Percentiles rank a stretch among this genome's conserved stretches.
Evolutionary conservation across 2,113 vertebrate genomes (phyloP).

Genomic region (Riparia riparia): DNA sequence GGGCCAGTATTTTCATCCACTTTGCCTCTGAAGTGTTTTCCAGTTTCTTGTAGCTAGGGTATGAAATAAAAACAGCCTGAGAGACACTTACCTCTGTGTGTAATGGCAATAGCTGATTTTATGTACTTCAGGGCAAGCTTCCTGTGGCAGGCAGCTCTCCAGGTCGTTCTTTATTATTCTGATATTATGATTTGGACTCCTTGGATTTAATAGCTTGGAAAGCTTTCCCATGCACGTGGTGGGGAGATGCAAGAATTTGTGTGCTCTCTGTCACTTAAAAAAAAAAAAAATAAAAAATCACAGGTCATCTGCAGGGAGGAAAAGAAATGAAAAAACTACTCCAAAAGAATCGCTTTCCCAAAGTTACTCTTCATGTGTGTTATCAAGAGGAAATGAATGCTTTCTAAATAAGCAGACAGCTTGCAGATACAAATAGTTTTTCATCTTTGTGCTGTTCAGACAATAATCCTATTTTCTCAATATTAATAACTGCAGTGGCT

Average conservation of each 20-base stretch:
- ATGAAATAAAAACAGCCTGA: slow-evolving; percentile 43
- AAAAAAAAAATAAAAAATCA: neutral
- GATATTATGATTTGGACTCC: slow-evolving; percentile 15
- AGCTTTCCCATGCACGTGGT: neutral
- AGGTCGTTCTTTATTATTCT: slow-evolving; percentile 11
- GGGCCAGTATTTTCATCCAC: slow-evolving; percentile 27
- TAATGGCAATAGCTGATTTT: slow-evolving; percentile 37
- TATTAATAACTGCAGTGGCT: slow-evolving; percentile 35
- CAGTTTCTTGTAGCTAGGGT: slow-evolving; percentile 34
- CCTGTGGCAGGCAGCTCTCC: slow-evolving; percentile 10
- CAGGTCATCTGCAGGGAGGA: neutral
- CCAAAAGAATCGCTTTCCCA: neutral
- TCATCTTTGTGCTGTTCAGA: neutral
- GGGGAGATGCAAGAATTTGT: neutral
- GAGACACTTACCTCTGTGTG: slow-evolving; percentile 10
- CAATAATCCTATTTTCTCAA: slow-evolving; percentile 41
- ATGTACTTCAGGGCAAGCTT: slow-evolving; percentile 26
- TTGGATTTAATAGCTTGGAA: slow-evolving; percentile 26
- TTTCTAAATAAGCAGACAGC: slow-evolving; percentile 6
- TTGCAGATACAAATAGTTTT: slow-evolving; percentile 20
- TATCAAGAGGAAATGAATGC: neutral
- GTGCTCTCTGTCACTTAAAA: neutral
- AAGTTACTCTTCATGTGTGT: neutral
- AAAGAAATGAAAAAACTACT: neutral
- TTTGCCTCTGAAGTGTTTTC: slow-evolving; percentile 57